Conservation (phyloP, 2,888 invertebrate species). For the Stenodera caucasica region DNA sequence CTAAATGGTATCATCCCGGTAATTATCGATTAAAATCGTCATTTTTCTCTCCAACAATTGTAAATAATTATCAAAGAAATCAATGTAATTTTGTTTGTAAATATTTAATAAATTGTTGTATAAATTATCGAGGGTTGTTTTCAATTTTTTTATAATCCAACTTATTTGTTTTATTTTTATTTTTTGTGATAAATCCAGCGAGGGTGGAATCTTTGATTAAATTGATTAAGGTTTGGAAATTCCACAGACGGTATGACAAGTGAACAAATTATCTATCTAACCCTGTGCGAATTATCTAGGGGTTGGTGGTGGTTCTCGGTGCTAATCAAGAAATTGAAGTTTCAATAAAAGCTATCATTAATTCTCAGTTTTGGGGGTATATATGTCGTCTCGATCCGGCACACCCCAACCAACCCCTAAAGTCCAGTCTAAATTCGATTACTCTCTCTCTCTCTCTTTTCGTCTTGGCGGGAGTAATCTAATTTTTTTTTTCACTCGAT, state of each 20-base stretch:
- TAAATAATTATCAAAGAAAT: neutral
- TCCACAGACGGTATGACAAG: neutral
- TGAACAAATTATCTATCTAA: constrained; percentile 2
- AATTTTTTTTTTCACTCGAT: too few relatives aligned
- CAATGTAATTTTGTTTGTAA: constrained; percentile 25
- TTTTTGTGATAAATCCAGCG: too few relatives aligned
- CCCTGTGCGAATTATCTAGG: neutral
- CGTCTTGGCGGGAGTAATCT: too few relatives aligned
- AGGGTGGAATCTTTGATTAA: neutral
- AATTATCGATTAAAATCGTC: too few relatives aligned
- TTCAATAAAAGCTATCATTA: constrained; percentile 73
- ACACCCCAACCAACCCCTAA: too few relatives aligned
- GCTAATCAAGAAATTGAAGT: constrained; percentile 69
- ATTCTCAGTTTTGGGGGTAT: constrained; percentile 60
- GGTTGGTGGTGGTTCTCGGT: constrained; percentile 44
- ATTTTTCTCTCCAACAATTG: neutral
- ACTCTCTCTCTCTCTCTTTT: too few relatives aligned
- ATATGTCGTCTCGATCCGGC: constrained; percentile 34
- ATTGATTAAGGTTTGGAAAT: neutral
- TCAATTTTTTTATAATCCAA: too few relatives aligned
- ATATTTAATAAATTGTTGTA: constrained; percentile 27
- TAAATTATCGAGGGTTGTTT: constrained; percentile 14
- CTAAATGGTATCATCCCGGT: too few relatives aligned
- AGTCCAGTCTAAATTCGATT: constrained; percentile 28
- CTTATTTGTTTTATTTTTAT: too few relatives aligned